A percentile compares a stretch with the other conserved stretches of the same genome.
phyloP scores from a whole-genome alignment of 2,113 vertebrate species.

The Nothocercus julius region DNA sequence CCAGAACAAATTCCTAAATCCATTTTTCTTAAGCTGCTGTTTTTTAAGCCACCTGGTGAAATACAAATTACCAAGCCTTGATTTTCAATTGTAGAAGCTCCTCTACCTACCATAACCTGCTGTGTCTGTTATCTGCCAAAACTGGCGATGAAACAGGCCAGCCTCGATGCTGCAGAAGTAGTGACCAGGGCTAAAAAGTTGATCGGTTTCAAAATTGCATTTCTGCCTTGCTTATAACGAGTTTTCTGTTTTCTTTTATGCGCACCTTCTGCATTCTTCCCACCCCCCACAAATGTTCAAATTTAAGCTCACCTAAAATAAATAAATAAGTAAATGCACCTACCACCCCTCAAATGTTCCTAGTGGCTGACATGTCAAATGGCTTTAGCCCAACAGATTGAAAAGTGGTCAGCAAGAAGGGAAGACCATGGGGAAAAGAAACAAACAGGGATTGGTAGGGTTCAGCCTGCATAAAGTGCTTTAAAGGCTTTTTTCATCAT shows the following conservation, averaged over 20 bases:
- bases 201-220: slow-evolving; percentile 55
- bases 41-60: neutral
- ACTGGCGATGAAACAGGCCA: neutral
- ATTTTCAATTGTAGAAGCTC: slow-evolving; percentile 1
- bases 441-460: slow-evolving; percentile 1
- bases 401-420: slow-evolving; percentile 34
- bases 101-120: neutral
- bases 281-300: neutral
- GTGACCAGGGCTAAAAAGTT: slow-evolving; percentile 57
- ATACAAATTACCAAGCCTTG: neutral
- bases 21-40: neutral
- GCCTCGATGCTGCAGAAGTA: neutral
- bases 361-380: slow-evolving; percentile 28
- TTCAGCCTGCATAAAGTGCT: slow-evolving; percentile 23
- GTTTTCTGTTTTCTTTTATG: slow-evolving; percentile 55
- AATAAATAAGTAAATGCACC: slow-evolving; percentile 44
- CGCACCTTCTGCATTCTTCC: neutral
- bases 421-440: neutral
- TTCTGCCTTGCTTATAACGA: slow-evolving; percentile 63
- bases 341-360: slow-evolving; percentile 24
- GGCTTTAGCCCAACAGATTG: neutral
- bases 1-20: neutral
- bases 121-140: neutral
- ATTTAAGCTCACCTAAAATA: slow-evolving; percentile 52
- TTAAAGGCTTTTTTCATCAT: slow-evolving; percentile 46